phyloP scores from a whole-genome alignment of 2,797 vertebrate genomes.

The Iguana delicatissima region DNA sequence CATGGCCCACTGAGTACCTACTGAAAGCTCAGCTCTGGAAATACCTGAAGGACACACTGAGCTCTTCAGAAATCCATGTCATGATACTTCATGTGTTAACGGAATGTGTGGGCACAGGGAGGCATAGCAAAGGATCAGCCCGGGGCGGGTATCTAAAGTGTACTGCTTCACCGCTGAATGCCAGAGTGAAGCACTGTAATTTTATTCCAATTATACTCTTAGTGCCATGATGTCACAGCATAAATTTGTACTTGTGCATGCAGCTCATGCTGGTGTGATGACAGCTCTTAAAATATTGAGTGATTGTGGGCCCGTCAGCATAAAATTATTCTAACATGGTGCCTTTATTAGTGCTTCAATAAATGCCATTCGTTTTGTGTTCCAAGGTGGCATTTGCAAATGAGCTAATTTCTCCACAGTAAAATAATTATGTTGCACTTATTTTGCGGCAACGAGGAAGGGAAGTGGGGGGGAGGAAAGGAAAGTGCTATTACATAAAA shows the following conservation, averaged over 20 bases:
- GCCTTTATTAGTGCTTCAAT: conserved; percentile 86
- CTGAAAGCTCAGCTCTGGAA: conserved; percentile 69
- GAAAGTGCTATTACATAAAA: conserved; percentile 83
- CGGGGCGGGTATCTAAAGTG: conserved; percentile 74
- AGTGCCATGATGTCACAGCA: conserved; percentile 84
- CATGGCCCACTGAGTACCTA: conserved; percentile 76
- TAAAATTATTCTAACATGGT: conserved; percentile 87
- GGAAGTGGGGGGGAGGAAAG: conserved; percentile 48
- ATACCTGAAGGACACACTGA: conserved; percentile 71
- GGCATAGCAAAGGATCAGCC: conserved; percentile 67
- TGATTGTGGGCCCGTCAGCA: conserved; percentile 85
- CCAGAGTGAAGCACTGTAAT: conserved; percentile 80
- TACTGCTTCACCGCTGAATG: conserved; percentile 68
- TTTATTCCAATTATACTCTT: conserved; percentile 86
- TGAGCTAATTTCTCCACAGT: conserved; percentile 85
- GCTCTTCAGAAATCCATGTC: conserved; percentile 68
- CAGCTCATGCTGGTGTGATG: conserved; percentile 85
- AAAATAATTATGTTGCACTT: conserved; percentile 85
- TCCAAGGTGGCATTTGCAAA: conserved; percentile 85
- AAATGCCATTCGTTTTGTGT: conserved; percentile 86
- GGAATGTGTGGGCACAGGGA: conserved; percentile 58
- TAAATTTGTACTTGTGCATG: conserved; percentile 86
- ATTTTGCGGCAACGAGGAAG: conserved; percentile 72
- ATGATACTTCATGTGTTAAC: conserved; percentile 65
- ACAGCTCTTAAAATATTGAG: conserved; percentile 88